These are phyloP conservation scores for Caenorhabditis afra DNA, from an alignment of 2,888 invertebrate species.

Conservation along the genomic window DNA sequence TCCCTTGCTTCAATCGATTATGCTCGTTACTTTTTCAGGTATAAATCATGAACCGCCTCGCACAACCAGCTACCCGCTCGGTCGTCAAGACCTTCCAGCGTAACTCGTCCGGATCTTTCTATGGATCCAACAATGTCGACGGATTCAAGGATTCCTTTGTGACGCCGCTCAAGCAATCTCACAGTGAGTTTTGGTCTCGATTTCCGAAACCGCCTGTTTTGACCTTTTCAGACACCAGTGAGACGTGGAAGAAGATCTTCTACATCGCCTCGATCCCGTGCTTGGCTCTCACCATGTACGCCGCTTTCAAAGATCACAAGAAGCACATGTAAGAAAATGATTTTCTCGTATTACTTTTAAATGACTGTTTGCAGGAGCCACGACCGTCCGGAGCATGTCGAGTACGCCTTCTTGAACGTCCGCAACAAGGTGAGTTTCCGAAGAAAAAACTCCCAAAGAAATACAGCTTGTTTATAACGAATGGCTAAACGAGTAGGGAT, in stretches of 20 bases:
- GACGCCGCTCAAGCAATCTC: slow-evolving; percentile 71
- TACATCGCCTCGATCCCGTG: slow-evolving; percentile 76
- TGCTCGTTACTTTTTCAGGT: slow-evolving; percentile 20
- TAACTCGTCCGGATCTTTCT: slow-evolving; percentile 76
- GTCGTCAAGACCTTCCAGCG: slow-evolving; percentile 67
- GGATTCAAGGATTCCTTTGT: slow-evolving; percentile 70
- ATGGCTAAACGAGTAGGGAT: neutral
- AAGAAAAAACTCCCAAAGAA: neutral
- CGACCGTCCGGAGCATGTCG: slow-evolving; percentile 76
- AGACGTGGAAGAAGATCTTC: slow-evolving; percentile 79
- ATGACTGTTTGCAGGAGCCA: slow-evolving; percentile 58
- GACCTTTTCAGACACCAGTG: slow-evolving; percentile 68
- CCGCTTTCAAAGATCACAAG: slow-evolving; percentile 69
- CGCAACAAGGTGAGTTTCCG: slow-evolving; percentile 68
- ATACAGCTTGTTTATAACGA: slow-evolving; percentile 6
- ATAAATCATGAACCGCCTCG: slow-evolving; percentile 61
- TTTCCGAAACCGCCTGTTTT: slow-evolving; percentile 1
- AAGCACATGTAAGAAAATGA: slow-evolving; percentile 59
- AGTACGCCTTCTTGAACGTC: slow-evolving; percentile 77
- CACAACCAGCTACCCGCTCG: slow-evolving; percentile 52
- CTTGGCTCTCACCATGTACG: slow-evolving; percentile 76
- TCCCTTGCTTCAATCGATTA: neutral
- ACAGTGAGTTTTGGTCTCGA: slow-evolving; percentile 51
- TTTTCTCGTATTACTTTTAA: neutral
- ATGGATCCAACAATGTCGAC: slow-evolving; percentile 76